Percentiles rank a stretch among this genome's conserved stretches.
phyloP scores from a whole-genome alignment of 1,140 invertebrate species.

The Drosophila repletoides region DNA sequence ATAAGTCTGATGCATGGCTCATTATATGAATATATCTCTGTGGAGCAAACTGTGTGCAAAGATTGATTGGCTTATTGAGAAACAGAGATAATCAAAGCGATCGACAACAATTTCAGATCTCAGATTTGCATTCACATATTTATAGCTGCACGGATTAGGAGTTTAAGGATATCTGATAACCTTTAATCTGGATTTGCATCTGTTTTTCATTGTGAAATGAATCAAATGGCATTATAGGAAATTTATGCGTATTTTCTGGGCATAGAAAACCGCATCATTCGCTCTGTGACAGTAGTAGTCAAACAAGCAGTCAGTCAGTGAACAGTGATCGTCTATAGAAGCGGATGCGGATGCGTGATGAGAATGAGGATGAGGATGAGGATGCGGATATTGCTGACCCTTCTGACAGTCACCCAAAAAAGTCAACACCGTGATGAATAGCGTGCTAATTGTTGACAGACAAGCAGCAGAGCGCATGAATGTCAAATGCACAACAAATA shows the following conservation, averaged over 20 bases:
- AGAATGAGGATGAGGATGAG: conserved; percentile 9
- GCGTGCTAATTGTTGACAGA: conserved; percentile 82
- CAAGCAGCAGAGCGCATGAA: conserved; percentile 69
- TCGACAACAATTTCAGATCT: background rate
- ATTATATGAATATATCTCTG: background rate
- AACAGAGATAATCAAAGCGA: background rate
- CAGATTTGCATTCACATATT: too few species aligned
- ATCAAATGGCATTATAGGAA: background rate
- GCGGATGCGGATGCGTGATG: background rate
- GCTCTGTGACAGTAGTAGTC: background rate
- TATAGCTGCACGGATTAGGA: conserved; percentile 10
- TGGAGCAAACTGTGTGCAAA: background rate
- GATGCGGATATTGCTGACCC: conserved; percentile 34
- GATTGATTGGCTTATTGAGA: conserved; percentile 5
- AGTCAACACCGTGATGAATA: conserved; percentile 78
- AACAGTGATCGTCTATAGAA: background rate
- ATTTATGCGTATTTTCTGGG: conserved; percentile 1
- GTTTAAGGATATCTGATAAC: conserved; percentile 20
- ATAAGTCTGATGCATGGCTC: conserved; percentile 19
- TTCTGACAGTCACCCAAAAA: conserved; percentile 19
- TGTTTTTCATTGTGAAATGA: too few species aligned
- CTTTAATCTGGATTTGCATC: background rate
- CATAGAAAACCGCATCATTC: conserved; percentile 44
- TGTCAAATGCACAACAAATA: conserved; percentile 69
- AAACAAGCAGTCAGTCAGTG: background rate